Conservation (phyloP, 2,888 invertebrate genomes). For the Platycheirus albimanus region DNA sequence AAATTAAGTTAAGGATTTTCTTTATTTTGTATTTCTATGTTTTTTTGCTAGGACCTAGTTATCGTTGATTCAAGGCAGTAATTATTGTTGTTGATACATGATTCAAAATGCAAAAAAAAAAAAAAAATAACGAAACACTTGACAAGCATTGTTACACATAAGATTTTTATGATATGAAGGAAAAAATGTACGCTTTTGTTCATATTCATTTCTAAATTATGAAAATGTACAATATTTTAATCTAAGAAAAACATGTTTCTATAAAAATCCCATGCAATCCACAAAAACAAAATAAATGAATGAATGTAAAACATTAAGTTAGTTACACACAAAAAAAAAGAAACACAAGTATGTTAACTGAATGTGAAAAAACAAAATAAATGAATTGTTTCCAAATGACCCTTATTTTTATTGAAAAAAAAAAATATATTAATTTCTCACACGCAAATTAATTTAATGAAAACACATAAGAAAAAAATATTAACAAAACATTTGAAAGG, state of each 20-base stretch:
- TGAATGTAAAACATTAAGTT: slow-evolving; percentile 56
- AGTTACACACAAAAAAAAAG: slow-evolving; percentile 49
- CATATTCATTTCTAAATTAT: slow-evolving; percentile 21
- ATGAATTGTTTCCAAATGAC: slow-evolving; percentile 45
- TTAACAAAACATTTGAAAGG: slow-evolving; percentile 37
- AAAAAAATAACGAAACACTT: slow-evolving; percentile 27
- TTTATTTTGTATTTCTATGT: slow-evolving; percentile 6
- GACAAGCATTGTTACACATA: slow-evolving; percentile 63
- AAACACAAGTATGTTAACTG: slow-evolving; percentile 15
- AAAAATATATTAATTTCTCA: slow-evolving; percentile 42
- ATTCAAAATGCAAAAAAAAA: slow-evolving; percentile 62
- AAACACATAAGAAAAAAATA: slow-evolving; percentile 32
- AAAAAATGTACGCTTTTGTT: slow-evolving; percentile 41
- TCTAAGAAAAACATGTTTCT: slow-evolving; percentile 28
- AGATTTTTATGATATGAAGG: slow-evolving; percentile 11
- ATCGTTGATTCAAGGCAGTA: neutral
- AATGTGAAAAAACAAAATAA: slow-evolving; percentile 28
- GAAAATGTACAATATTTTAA: slow-evolving; percentile 26
- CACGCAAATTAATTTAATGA: slow-evolving; percentile 61
- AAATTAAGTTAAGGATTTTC: slow-evolving; percentile 39
- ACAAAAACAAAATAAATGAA: slow-evolving; percentile 38
- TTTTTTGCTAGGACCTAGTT: slow-evolving; percentile 16
- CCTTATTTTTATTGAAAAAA: slow-evolving; percentile 48
- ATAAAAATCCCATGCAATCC: slow-evolving; percentile 61
- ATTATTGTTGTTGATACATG: slow-evolving; percentile 39